Evolutionary conservation across 2,113 vertebrate genomes (phyloP).

Genomic region (Onychorhynchus coronatus): DNA sequence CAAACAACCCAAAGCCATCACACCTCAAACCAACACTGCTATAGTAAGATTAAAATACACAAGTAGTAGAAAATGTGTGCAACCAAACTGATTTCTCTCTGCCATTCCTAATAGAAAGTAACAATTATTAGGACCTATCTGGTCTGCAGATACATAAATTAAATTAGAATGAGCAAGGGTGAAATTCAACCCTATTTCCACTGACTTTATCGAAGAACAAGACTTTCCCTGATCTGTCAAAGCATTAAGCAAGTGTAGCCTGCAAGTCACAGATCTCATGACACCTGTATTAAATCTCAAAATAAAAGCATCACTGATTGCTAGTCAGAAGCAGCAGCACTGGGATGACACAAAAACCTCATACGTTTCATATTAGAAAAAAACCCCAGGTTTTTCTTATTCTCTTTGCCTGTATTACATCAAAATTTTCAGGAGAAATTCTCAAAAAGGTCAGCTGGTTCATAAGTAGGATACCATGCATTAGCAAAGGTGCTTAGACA

Average conservation of each 20-base stretch:
- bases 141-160: neutral
- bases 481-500: neutral
- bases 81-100: neutral
- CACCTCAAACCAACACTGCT: neutral
- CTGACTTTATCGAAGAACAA: neutral
- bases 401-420: neutral
- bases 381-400: neutral
- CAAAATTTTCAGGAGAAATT: neutral
- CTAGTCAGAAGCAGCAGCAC: neutral
- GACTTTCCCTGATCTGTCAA: neutral
- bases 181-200: neutral
- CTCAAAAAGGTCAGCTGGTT: neutral
- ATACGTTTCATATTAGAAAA: neutral
- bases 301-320: neutral
- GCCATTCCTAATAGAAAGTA: neutral
- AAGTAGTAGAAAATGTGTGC: neutral
- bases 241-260: neutral
- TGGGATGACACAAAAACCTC: neutral
- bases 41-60: neutral
- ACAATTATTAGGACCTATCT: neutral
- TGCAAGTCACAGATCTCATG: neutral
- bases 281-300: neutral
- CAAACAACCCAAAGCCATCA: neutral
- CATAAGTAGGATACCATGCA: neutral
- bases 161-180: neutral